Evolutionary conservation across 1,140 invertebrate species (phyloP), one percentile per base, ranked within the genome.

Genomic region (Sipha flava): DNA sequence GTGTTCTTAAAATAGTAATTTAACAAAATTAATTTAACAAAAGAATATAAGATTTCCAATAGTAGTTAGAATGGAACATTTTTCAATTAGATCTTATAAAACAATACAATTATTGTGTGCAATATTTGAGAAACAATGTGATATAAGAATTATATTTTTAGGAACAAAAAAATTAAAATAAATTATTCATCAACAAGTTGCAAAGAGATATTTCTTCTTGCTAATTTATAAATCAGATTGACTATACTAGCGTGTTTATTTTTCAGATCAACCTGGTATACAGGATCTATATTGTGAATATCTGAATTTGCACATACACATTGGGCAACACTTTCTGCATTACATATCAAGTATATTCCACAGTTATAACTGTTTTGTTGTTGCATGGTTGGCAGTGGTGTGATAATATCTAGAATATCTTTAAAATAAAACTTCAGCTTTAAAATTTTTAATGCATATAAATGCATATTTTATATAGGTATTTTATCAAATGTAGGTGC

Each of bases 301-400:
- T 80, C 75, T 26, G 40, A 37, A 62, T 79, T 47, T n/a, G 57
- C 75, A 2, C 52, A 62, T 1, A 82, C 64, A 75, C 80, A 80
- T 34, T 79, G 54, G 1, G 82, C 79, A 40, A 84, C 79, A 75
- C 81, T 82, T 62, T 94, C 91, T 0, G 90, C 88, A 85, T 93
- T 91, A 83, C 90, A 92, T 64, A 95, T 87, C 4, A 94, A 89
- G 86, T 91, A 91, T 52, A 94, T 88, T 23, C 93, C 93, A 88
- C 93, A 95, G 83, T 94, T 93, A 84, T 93, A 93, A 12, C 89
- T 88, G 86, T 95, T 94, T 2, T 86, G 86, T 84, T 95, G 94
- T 83, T 93, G 92, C 1, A 91, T 85, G 83, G 89, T 90, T 26
- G 86, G 83, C n/a, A 87, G 84, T 73, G 91, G 87, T 16, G 87